Evolutionary conservation across 2,797 vertebrate genomes (phyloP).

Genomic region (Oreochromis mossambicus): DNA sequence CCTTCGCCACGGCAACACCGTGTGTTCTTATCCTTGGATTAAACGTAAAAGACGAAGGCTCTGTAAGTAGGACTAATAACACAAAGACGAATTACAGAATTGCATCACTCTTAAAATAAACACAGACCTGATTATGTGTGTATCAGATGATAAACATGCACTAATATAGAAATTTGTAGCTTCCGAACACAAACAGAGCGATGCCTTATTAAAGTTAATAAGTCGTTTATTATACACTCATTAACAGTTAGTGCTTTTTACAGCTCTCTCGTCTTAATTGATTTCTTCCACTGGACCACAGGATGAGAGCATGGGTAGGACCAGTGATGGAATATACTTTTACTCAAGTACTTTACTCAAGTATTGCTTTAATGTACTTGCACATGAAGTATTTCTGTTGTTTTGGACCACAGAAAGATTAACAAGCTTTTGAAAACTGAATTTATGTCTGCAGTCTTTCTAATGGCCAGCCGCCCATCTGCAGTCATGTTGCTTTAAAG

Average conservation of each 20-base stretch:
- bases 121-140: not conserved
- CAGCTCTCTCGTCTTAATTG: not conserved
- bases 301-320: rapidly evolving
- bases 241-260: not conserved
- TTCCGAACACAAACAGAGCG: not conserved
- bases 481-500: not conserved
- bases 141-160: not conserved
- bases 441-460: not conserved
- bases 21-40: not conserved
- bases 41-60: not conserved
- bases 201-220: not conserved
- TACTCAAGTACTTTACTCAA: not conserved
- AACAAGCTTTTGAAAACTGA: not conserved
- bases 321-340: not conserved
- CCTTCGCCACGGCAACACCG: not conserved
- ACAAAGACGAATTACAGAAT: rapidly evolving
- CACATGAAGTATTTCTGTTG: not conserved
- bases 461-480: not conserved
- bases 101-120: not conserved
- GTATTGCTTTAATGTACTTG: not conserved
- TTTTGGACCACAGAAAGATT: not conserved
- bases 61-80: not conserved
- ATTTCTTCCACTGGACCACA: not conserved
- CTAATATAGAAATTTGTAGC: not conserved
- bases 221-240: not conserved